Percentiles rank a stretch among this genome's conserved stretches.
Evolutionary conservation across 1,140 invertebrate species (phyloP).

Genomic region (Paraescarpia echinospica): DNA sequence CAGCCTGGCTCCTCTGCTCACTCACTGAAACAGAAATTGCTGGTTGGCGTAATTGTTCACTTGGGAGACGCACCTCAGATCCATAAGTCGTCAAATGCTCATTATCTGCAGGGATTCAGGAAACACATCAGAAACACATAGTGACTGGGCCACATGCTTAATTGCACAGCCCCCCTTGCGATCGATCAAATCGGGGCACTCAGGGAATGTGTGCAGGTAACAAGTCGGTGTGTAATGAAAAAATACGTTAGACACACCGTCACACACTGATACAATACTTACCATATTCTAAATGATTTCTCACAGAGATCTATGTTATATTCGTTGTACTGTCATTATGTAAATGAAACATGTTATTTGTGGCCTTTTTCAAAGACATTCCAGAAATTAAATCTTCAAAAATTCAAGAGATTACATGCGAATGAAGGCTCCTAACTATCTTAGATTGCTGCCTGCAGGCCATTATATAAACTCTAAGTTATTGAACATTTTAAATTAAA

Average conservation of each 20-base stretch:
- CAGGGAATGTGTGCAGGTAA: not conserved
- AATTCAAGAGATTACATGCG: too few relatives aligned
- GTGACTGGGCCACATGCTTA: not conserved
- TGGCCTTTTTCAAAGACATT: not conserved
- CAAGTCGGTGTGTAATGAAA: not conserved
- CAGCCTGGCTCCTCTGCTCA: not conserved
- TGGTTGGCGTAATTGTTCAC: not conserved
- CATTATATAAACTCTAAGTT: too few relatives aligned
- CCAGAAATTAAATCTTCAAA: not conserved
- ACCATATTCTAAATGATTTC: not conserved
- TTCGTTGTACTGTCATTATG: not conserved
- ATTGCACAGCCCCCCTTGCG: not conserved
- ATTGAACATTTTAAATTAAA: too few relatives aligned
- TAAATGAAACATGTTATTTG: not conserved
- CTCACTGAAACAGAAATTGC: not conserved
- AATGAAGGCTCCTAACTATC: too few relatives aligned
- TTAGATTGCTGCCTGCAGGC: not conserved
- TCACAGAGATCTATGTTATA: not conserved
- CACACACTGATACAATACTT: not conserved
- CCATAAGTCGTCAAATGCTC: constrained; percentile 4
- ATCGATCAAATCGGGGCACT: not conserved
- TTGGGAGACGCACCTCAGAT: not conserved
- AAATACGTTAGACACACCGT: not conserved
- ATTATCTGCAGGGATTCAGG: not conserved
- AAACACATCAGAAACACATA: too few relatives aligned